Conservation (phyloP, 2,113 vertebrate genomes). For the Austrofundulus limnaeus region DNA sequence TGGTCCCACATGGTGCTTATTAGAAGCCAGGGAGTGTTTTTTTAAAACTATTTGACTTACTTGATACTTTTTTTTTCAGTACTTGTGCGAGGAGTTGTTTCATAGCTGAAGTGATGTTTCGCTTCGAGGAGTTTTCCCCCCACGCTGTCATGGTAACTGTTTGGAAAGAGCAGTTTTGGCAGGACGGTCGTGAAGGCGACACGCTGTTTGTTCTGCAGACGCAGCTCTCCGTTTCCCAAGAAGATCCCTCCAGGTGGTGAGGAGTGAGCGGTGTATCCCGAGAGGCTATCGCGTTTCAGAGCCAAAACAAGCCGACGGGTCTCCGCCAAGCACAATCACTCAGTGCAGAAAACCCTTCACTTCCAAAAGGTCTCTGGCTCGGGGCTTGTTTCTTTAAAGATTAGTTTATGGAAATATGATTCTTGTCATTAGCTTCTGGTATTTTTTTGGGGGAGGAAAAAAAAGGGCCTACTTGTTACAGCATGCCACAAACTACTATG, state of each 20-base stretch:
- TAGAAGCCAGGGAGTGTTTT: constrained; percentile 4
- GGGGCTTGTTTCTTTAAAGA: constrained; percentile 34
- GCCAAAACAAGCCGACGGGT: constrained; percentile 54
- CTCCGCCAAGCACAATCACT: constrained; percentile 36
- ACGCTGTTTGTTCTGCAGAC: constrained; percentile 67
- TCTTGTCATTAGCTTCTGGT: constrained; percentile 23
- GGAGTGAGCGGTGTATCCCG: constrained; percentile 59
- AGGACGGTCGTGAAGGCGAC: constrained; percentile 55
- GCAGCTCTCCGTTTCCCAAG: constrained; percentile 63
- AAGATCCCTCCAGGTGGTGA: constrained; percentile 57
- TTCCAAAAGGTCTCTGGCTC: constrained; percentile 23
- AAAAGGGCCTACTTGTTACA: constrained; percentile 10
- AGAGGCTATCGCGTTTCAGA: constrained; percentile 64
- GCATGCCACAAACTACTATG: not conserved
- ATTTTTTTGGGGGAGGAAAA: not conserved
- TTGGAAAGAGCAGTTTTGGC: constrained; percentile 57
- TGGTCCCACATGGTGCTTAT: constrained; percentile 30
- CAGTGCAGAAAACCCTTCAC: constrained; percentile 54
- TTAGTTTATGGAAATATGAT: constrained; percentile 30
- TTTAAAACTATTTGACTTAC: not conserved
- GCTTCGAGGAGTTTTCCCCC: constrained; percentile 52
- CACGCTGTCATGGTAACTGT: constrained; percentile 60
- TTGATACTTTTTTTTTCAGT: not conserved
- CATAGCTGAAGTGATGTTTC: constrained; percentile 32
- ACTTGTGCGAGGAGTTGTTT: constrained; percentile 2